Evolutionary conservation across 92 coral and sea anemone genomes (phyloP), one percentile per base, ranked within the genome.

Genomic region (Parazoanthus swiftii): DNA sequence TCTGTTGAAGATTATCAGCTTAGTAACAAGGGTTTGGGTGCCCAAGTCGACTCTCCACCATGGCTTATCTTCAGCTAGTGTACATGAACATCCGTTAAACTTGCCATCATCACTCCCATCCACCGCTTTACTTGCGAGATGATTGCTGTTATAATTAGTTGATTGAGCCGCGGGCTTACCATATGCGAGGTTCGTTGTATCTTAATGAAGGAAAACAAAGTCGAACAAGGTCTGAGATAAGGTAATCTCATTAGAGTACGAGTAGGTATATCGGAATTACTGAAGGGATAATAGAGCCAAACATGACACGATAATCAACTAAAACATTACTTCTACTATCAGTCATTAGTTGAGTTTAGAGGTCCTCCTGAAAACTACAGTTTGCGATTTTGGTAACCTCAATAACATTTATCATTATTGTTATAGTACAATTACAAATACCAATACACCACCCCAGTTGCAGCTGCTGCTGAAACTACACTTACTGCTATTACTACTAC

Each of bases 41-140:
- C 3, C 21, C 8, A 75, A 39, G n/a, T 75, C 79, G 13, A 75
- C 79, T 75, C 50, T 37, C 79, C 79, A 75, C 79, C 79, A 75
- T 8, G 79, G 50, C 3, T 38, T 75, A 5, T 39, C 25, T 10
- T 75, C 79, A 23, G 4, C 1, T 15, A 3, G 18, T 35, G 79
- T 75, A 36, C 14, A n/a, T 36, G 50, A 1, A 39, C 79, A 75
- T 14, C 26, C 13, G 3, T 39, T 4, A 13, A 37, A 75, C 0
- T 38, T 1, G n/a, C 44, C 42, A 0, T 18, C 25, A 2, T 10
- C 8, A 38, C 15, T 15, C 11, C 79, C 79, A 38, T 75, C 79
- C 37, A 75, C 46, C 7, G 79, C 79, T 35, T 20, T 75, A 6
- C 4, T 39, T 18, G 79, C 46, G n/a, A 13, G 2, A 36, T 6